Conservation (phyloP, 2,113 vertebrate species). For the Ardeotis arabs region DNA sequence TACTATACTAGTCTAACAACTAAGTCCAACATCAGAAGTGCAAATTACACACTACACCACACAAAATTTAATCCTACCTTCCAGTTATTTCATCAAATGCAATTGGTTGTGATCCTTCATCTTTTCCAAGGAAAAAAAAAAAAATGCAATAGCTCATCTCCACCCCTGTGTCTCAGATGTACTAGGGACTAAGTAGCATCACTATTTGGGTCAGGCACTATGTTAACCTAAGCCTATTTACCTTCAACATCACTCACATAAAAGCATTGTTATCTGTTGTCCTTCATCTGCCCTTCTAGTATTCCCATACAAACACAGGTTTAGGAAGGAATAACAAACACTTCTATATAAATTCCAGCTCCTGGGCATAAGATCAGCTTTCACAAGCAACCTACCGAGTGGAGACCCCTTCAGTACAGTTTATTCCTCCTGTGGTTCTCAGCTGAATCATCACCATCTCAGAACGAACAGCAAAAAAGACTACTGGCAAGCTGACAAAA, state of each 20-base stretch:
- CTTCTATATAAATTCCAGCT: background rate
- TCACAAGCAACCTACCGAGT: background rate
- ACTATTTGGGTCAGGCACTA: background rate
- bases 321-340: background rate
- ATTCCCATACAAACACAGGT: background rate
- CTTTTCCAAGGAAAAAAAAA: background rate
- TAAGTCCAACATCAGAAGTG: background rate
- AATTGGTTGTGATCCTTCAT: background rate
- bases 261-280: background rate
- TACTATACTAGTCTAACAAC: background rate
- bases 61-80: background rate
- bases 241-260: background rate
- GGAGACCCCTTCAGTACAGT: background rate
- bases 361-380: background rate
- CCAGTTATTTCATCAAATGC: background rate
- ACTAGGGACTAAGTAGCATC: background rate
- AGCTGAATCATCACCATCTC: background rate
- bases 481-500: background rate
- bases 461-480: background rate
- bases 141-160: background rate
- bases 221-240: background rate
- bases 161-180: background rate
- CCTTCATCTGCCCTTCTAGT: slow-evolving; percentile 1
- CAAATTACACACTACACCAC: background rate
- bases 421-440: background rate